A percentile compares a stretch with the other conserved stretches of the same genome.
Evolutionary conservation across 2,113 vertebrate genomes (phyloP).

Genomic region (Arothron firmamentum): DNA sequence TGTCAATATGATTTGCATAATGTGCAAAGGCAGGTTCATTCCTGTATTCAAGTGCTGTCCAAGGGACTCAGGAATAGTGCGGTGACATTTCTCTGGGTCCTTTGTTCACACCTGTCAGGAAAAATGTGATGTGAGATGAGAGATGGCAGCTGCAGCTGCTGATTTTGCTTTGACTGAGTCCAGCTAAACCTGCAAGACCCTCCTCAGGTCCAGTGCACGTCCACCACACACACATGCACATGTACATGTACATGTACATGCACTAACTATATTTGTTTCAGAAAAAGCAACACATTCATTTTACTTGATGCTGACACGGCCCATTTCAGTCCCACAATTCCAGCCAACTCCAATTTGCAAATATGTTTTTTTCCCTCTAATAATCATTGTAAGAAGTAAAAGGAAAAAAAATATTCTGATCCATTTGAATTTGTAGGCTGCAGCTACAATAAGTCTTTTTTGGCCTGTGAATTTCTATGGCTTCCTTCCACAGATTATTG

Average conservation of each 20-base stretch:
- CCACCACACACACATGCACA: slow-evolving; percentile 1
- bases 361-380: too few relatives aligned
- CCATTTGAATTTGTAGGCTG: neutral
- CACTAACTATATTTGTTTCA: neutral
- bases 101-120: slow-evolving; percentile 75
- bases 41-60: slow-evolving; percentile 50
- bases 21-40: slow-evolving; percentile 57
- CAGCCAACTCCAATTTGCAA: too few relatives aligned
- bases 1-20: slow-evolving; percentile 76
- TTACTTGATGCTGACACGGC: slow-evolving; percentile 18
- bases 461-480: slow-evolving; percentile 7
- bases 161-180: slow-evolving; percentile 42
- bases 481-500: slow-evolving; percentile 40
- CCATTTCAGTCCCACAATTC: slow-evolving; percentile 18
- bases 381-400: neutral
- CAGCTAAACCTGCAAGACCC: slow-evolving; percentile 23
- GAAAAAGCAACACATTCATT: slow-evolving; percentile 1
- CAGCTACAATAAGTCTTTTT: neutral
- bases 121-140: slow-evolving; percentile 52
- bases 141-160: slow-evolving; percentile 59
- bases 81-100: slow-evolving; percentile 70
- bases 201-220: slow-evolving; percentile 17
- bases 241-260: too few relatives aligned
- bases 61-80: slow-evolving; percentile 52
- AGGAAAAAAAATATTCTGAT: neutral